phyloP scores from a whole-genome alignment of 2,113 vertebrate genomes.

The Trinectes maculatus region DNA sequence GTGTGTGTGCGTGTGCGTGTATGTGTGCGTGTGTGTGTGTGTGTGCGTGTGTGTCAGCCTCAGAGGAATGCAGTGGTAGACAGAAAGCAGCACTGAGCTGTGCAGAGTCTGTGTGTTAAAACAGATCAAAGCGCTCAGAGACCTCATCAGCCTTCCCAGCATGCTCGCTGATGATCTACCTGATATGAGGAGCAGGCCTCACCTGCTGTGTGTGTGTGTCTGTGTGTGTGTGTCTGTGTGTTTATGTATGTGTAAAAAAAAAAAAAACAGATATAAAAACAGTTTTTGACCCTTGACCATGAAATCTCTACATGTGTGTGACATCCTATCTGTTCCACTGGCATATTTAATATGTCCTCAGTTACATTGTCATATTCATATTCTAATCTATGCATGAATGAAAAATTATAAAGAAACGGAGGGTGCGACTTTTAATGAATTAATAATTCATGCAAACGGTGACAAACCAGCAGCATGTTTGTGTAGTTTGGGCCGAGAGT shows the following conservation, averaged over 20 bases:
- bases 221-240: not conserved
- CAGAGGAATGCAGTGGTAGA: conserved; percentile 43
- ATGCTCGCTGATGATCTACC: conserved; percentile 49
- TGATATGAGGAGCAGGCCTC: conserved; percentile 29
- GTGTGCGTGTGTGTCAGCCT: conserved; percentile 22
- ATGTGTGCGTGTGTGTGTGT: conserved; percentile 22
- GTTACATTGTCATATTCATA: not conserved
- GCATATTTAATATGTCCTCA: not conserved
- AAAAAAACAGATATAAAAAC: no score
- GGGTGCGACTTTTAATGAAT: not conserved
- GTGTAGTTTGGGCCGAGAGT: not conserved
- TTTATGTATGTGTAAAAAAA: conserved; percentile 25
- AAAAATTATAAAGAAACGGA: not conserved
- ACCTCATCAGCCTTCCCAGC: conserved; percentile 58
- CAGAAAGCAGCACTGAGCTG: conserved; percentile 45
- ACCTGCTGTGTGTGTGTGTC: not conserved
- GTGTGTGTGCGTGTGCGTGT: conserved; percentile 27
- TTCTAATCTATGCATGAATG: not conserved
- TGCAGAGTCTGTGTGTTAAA: conserved; percentile 60
- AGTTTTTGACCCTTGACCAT: no score
- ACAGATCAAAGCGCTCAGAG: conserved; percentile 54
- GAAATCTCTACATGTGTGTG: no score
- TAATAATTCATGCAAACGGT: not conserved
- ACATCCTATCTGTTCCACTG: no score
- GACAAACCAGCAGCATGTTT: not conserved